A percentile compares a stretch with the other conserved stretches of the same genome.
Evolutionary conservation across 2,888 invertebrate genomes (phyloP).

Genomic region (Tenodera sinensis): DNA sequence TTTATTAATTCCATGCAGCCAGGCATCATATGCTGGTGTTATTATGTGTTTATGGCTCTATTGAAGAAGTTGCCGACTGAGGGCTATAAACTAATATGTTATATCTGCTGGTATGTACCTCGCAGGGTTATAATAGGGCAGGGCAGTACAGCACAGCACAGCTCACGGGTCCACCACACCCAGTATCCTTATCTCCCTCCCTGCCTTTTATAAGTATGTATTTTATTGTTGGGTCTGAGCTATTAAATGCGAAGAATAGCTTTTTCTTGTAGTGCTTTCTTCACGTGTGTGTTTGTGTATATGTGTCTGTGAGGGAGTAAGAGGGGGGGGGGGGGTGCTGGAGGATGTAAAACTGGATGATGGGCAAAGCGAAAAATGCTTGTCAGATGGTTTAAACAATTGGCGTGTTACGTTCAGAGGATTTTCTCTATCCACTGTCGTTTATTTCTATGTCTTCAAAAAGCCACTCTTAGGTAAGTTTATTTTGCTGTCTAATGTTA

Average conservation of each 20-base stretch:
- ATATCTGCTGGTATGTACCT: conserved; percentile 7
- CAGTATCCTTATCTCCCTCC: neutral
- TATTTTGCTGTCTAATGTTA: no score
- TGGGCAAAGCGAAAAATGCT: no score
- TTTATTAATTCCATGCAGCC: conserved; percentile 24
- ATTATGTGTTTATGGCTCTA: conserved; percentile 28
- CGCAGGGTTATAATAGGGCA: neutral
- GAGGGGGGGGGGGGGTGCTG: no score
- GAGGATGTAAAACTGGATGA: no score
- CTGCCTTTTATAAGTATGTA: neutral
- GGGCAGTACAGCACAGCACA: conserved; percentile 10
- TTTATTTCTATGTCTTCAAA: no score
- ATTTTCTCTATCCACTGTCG: no score
- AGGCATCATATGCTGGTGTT: conserved; percentile 21
- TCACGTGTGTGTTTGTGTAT: neutral
- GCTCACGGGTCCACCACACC: neutral
- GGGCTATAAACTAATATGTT: conserved; percentile 27
- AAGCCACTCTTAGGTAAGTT: no score
- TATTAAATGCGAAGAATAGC: neutral
- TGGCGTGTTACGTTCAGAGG: no score
- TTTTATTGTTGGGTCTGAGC: neutral
- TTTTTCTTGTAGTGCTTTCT: neutral
- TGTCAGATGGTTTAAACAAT: no score
- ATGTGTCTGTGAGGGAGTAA: neutral
- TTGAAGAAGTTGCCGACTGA: conserved; percentile 15